Percentiles rank a stretch among this genome's conserved stretches.
These are phyloP conservation scores for Amyelois transitella DNA, from an alignment of 1,140 invertebrate genomes.

Conservation along the genomic window DNA sequence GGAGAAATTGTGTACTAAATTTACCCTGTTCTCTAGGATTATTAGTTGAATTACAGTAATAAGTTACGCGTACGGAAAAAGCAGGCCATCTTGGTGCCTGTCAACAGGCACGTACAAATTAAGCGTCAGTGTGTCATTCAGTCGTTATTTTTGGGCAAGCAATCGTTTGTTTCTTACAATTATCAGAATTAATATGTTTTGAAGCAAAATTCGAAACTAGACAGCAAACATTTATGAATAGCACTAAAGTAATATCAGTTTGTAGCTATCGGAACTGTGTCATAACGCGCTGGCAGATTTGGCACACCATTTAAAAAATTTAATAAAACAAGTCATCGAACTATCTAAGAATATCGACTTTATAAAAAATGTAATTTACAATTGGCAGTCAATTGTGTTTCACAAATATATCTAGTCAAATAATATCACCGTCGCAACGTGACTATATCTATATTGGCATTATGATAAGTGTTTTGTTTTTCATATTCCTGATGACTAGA, in stretches of 20 bases:
- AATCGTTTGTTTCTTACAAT: constrained; percentile 40
- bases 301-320: constrained; percentile 61
- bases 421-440: constrained; percentile 60
- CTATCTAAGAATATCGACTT: constrained; percentile 69
- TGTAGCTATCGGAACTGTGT: constrained; percentile 29
- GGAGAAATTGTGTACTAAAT: constrained; percentile 67
- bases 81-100: constrained; percentile 7
- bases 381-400: constrained; percentile 72
- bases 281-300: constrained; percentile 43
- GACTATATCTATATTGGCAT: constrained; percentile 53
- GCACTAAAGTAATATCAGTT: constrained; percentile 33
- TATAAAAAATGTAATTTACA: constrained; percentile 68
- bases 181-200: constrained; percentile 23
- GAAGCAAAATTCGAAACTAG: constrained; percentile 46
- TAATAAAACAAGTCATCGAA: constrained; percentile 67
- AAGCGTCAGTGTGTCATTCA: constrained; percentile 41
- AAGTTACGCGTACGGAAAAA: constrained; percentile 34
- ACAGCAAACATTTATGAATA: constrained; percentile 20
- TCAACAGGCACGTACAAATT: constrained; percentile 22
- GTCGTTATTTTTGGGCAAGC: constrained; percentile 61
- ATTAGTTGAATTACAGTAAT: constrained; percentile 58
- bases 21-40: constrained; percentile 73
- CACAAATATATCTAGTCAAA: constrained; percentile 57
- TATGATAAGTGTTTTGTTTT: constrained; percentile 38
- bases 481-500: constrained; percentile 34